Evolutionary conservation across 2,888 invertebrate species (phyloP).

Genomic region (Acronicta alni): DNA sequence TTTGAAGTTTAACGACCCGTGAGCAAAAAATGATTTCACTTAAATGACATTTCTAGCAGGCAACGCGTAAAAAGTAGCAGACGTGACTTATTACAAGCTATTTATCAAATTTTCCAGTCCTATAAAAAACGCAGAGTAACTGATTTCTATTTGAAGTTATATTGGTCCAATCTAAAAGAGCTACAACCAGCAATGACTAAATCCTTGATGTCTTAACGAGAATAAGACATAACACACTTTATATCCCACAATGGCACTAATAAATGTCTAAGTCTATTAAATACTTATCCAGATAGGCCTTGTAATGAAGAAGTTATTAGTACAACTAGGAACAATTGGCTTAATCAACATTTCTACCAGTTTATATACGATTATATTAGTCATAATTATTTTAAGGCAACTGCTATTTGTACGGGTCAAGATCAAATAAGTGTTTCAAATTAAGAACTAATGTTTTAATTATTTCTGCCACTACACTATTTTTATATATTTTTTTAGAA

Average conservation of each 20-base stretch:
- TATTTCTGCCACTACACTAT: too few species aligned
- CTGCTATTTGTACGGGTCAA: background rate
- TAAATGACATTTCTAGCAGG: too few species aligned
- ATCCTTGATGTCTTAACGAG: slow-evolving; percentile 1
- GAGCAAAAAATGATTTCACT: too few species aligned
- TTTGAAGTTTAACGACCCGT: too few species aligned
- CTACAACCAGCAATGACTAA: background rate
- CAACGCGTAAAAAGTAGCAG: too few species aligned
- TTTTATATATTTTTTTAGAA: too few species aligned
- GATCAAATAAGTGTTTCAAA: background rate
- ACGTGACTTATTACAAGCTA: too few species aligned
- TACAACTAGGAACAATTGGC: slow-evolving; percentile 31
- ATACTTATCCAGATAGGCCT: slow-evolving; percentile 11
- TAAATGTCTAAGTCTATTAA: slow-evolving; percentile 2
- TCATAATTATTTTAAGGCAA: slow-evolving; percentile 2
- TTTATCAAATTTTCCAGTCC: too few species aligned
- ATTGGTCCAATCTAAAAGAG: background rate
- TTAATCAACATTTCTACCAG: slow-evolving; percentile 17
- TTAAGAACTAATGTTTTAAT: slow-evolving; percentile 3
- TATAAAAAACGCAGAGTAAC: too few species aligned
- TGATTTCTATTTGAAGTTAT: too few species aligned
- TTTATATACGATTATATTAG: slow-evolving; percentile 3
- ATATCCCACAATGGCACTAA: slow-evolving; percentile 1
- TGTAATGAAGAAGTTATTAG: slow-evolving; percentile 28
- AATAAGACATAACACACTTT: background rate